A percentile compares a stretch with the other conserved stretches of the same genome.
These are phyloP conservation scores for Diacarnus erythraeanus DNA, from an alignment of 37 sponge, comb jelly and placozoan species.

Conservation along the genomic window DNA sequence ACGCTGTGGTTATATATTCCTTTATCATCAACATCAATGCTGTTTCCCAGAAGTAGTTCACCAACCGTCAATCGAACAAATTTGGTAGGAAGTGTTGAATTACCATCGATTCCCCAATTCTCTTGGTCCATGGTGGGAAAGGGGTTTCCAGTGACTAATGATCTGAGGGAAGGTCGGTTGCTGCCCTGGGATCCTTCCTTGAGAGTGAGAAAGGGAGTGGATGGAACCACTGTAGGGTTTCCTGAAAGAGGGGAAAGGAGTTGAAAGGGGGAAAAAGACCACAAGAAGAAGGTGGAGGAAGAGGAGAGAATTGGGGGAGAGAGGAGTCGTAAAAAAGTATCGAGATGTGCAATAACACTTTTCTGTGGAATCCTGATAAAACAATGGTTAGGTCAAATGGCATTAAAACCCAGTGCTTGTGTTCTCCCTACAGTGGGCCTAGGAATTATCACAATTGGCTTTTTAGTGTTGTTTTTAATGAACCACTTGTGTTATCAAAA, in stretches of 20 bases:
- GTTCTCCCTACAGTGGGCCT: too few relatives aligned
- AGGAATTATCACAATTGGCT: too few relatives aligned
- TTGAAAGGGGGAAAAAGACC: too few relatives aligned
- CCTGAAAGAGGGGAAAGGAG: background rate
- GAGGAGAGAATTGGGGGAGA: too few relatives aligned
- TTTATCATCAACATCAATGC: background rate
- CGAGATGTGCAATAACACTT: too few relatives aligned
- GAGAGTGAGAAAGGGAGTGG: background rate
- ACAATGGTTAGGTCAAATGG: too few relatives aligned
- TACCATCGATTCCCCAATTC: background rate
- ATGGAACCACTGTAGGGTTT: background rate
- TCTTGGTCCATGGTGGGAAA: background rate
- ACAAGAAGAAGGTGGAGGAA: too few relatives aligned
- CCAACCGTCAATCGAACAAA: background rate
- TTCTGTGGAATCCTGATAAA: too few relatives aligned
- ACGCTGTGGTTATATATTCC: constrained; percentile 19
- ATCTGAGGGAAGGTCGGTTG: background rate
- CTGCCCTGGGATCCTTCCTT: background rate
- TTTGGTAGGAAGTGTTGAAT: background rate
- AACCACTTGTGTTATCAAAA: too few relatives aligned
- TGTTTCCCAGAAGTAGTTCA: background rate
- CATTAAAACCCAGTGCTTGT: too few relatives aligned
- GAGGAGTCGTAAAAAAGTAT: too few relatives aligned
- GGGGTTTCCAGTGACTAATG: background rate
- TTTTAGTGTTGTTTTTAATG: too few relatives aligned